Percentiles rank a stretch among this genome's conserved stretches.
Evolutionary conservation across 1,140 invertebrate species (phyloP).

Genomic region (Leptopilina clavipes): DNA sequence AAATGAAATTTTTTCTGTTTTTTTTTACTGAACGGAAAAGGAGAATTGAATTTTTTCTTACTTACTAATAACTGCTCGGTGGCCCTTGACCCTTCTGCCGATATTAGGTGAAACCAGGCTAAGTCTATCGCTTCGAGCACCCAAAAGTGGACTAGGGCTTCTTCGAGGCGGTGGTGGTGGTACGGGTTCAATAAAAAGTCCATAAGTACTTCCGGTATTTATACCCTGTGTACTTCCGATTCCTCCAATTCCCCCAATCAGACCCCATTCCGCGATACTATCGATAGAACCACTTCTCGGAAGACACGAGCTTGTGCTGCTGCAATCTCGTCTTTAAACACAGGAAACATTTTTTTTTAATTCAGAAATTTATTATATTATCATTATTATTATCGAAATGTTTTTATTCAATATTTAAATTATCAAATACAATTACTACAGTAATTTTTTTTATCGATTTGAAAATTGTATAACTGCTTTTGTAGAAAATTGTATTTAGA

Average conservation of each 20-base stretch:
- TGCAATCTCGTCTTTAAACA: conserved; percentile 63
- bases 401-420: too few species aligned
- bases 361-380: background rate
- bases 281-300: conserved; percentile 89
- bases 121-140: conserved; percentile 73
- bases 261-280: conserved; percentile 71
- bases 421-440: too few species aligned
- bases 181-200: conserved; percentile 69
- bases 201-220: conserved; percentile 60
- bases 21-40: background rate
- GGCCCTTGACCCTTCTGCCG: conserved; percentile 82
- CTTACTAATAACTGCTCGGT: conserved; percentile 84
- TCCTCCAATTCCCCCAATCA: conserved; percentile 60
- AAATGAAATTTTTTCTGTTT: background rate
- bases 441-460: too few species aligned
- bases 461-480: too few species aligned
- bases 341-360: background rate
- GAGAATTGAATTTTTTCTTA: conserved; percentile 49
- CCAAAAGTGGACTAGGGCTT: conserved; percentile 72
- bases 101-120: conserved; percentile 83
- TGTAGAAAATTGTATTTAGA: too few species aligned
- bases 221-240: conserved; percentile 55
- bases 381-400: too few species aligned
- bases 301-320: conserved; percentile 64
- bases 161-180: conserved; percentile 70